Conservation (phyloP, 1,140 invertebrate genomes). For the Latrodectus geometricus region DNA sequence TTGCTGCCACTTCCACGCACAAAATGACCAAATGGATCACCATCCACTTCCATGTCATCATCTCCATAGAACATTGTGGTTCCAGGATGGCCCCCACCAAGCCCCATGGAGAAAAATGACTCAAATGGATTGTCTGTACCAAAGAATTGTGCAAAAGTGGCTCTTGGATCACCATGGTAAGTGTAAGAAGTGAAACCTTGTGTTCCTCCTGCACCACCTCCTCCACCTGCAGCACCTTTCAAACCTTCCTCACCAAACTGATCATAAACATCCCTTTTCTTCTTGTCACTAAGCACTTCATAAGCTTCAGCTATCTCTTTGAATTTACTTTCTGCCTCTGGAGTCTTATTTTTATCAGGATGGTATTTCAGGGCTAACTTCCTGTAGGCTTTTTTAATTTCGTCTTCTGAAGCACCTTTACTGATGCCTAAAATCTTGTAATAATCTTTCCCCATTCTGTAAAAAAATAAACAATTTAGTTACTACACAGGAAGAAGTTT, state of each 20-base stretch:
- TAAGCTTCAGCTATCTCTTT: conserved; percentile 99
- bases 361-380: conserved; percentile 98
- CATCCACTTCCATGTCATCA: conserved; percentile 60
- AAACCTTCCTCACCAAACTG: conserved; percentile 96
- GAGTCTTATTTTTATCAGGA: conserved; percentile 97
- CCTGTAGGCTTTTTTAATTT: conserved; percentile 97
- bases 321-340: conserved; percentile 96
- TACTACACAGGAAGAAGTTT: no score
- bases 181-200: conserved; percentile 76
- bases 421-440: conserved; percentile 86
- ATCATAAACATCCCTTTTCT: conserved; percentile 96
- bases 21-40: conserved; percentile 57
- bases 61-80: conserved; percentile 49
- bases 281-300: conserved; percentile 96
- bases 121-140: conserved; percentile 85
- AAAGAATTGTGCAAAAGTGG: conserved; percentile 98
- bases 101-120: conserved; percentile 75
- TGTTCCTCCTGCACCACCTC: conserved; percentile 20
- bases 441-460: conserved; percentile 66
- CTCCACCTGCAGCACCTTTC: conserved; percentile 74
- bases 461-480: no score
- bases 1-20: not conserved
- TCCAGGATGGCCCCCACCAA: conserved; percentile 70
- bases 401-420: conserved; percentile 90
- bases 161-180: conserved; percentile 89